Evolutionary conservation across 53 echinoderm and acorn worm species (phyloP).

Genomic region (Patiria pectinifera): DNA sequence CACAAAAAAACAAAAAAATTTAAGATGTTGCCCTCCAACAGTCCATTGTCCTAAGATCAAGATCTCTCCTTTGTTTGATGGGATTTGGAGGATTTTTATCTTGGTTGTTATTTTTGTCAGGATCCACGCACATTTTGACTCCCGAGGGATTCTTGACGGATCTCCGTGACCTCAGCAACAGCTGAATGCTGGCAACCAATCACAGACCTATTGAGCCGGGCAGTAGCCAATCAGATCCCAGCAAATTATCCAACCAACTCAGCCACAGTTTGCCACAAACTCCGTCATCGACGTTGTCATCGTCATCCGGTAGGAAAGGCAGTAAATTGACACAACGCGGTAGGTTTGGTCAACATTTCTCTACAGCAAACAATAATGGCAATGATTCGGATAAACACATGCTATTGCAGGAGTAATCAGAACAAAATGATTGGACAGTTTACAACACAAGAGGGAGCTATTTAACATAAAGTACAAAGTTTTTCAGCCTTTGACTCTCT

Average conservation of each 20-base stretch:
- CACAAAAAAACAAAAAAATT: neutral
- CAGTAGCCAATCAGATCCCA: slow-evolving; percentile 48
- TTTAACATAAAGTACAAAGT: neutral
- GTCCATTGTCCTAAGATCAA: too few relatives aligned
- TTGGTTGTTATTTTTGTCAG: slow-evolving; percentile 43
- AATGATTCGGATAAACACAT: slow-evolving; percentile 36
- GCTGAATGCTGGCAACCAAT: slow-evolving; percentile 65
- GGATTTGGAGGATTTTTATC: neutral
- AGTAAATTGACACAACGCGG: slow-evolving; percentile 17
- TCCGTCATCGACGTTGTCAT: neutral
- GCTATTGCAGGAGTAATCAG: slow-evolving; percentile 21
- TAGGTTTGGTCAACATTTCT: slow-evolving; percentile 31
- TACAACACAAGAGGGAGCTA: slow-evolving; percentile 45
- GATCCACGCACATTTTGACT: slow-evolving; percentile 94
- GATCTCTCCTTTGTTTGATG: neutral
- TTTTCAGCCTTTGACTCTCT: neutral
- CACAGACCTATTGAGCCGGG: slow-evolving; percentile 31
- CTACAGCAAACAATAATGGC: slow-evolving; percentile 21
- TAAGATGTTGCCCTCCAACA: neutral
- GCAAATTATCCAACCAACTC: slow-evolving; percentile 20
- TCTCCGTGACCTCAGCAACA: slow-evolving; percentile 92
- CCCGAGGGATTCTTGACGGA: slow-evolving; percentile 98
- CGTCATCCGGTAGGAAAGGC: neutral
- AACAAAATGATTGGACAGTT: slow-evolving; percentile 14
- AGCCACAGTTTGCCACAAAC: slow-evolving; percentile 25